Conservation (phyloP, 2,888 invertebrate species). For the Andrena bicolor region DNA sequence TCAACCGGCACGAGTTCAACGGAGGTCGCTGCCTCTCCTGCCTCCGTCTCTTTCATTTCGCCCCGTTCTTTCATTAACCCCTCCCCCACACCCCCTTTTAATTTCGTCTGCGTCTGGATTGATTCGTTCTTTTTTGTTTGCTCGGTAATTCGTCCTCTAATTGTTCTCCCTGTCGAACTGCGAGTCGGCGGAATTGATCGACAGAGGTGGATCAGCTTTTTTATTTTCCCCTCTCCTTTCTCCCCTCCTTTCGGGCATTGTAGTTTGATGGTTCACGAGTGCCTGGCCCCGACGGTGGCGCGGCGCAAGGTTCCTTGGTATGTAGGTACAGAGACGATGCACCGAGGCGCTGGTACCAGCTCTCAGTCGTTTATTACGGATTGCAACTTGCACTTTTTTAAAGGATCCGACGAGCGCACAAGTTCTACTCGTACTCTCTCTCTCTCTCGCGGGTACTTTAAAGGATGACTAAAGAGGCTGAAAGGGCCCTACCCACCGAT, state of each 20-base stretch:
- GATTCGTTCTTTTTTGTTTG: slow-evolving; percentile 48
- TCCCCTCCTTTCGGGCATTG: slow-evolving; percentile 14
- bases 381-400: slow-evolving; percentile 57
- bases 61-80: slow-evolving; percentile 60
- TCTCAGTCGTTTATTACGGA: slow-evolving; percentile 37
- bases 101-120: slow-evolving; percentile 59
- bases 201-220: slow-evolving; percentile 41
- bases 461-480: slow-evolving; percentile 62
- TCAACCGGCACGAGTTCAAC: slow-evolving; percentile 58
- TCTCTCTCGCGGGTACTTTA: slow-evolving; percentile 48
- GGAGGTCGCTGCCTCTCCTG: slow-evolving; percentile 54
- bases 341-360: not conserved
- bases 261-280: slow-evolving; percentile 12
- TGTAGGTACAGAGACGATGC: not conserved
- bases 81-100: slow-evolving; percentile 35
- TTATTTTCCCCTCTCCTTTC: not conserved
- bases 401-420: slow-evolving; percentile 25
- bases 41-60: slow-evolving; percentile 59
- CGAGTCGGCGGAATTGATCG: slow-evolving; percentile 43
- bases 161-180: slow-evolving; percentile 55
- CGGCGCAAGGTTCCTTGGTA: not conserved
- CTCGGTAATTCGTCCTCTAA: slow-evolving; percentile 56
- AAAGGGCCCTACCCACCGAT: slow-evolving; percentile 70
- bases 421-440: slow-evolving; percentile 27
- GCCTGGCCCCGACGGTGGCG: not conserved